These are phyloP conservation scores for Alexandromys fortis DNA, from an alignment of 2,113 vertebrate genomes.

Conservation along the genomic window DNA sequence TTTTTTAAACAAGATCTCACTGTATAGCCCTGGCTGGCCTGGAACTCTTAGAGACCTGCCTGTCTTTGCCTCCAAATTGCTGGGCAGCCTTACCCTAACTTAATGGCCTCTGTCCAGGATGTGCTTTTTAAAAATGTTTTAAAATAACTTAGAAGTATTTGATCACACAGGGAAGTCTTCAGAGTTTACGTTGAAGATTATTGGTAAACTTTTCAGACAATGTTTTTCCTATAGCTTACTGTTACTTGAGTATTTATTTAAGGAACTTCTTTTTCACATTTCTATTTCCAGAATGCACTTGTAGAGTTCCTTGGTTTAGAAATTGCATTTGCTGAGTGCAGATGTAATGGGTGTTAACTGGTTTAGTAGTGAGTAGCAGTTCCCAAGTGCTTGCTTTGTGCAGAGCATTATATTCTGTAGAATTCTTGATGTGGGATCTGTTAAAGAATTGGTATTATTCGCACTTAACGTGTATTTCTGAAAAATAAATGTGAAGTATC, in stretches of 20 bases:
- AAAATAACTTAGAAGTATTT: slow-evolving; percentile 36
- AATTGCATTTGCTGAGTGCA: slow-evolving; percentile 28
- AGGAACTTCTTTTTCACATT: neutral
- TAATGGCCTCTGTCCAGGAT: neutral
- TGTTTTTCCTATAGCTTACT: slow-evolving; percentile 23
- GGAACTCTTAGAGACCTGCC: neutral
- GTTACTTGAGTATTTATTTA: slow-evolving; percentile 29
- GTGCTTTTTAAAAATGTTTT: slow-evolving; percentile 41
- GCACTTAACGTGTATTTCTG: slow-evolving; percentile 57
- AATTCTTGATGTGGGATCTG: slow-evolving; percentile 10
- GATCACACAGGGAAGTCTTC: neutral
- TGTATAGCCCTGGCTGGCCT: neutral
- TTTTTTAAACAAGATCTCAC: neutral
- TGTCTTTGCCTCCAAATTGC: neutral
- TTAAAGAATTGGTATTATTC: slow-evolving; percentile 58
- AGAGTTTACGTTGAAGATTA: slow-evolving; percentile 33
- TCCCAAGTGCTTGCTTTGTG: neutral
- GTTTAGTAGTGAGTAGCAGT: neutral
- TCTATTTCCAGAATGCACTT: slow-evolving; percentile 33
- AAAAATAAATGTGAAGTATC: slow-evolving; percentile 75
- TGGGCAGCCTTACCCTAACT: neutral
- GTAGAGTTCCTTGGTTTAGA: slow-evolving; percentile 53
- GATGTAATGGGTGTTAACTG: neutral
- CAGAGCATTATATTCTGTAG: neutral
- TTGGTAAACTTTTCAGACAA: slow-evolving; percentile 13